Evolutionary conservation across 37 sponge, comb jelly and placozoan genomes (phyloP).

Genomic region (Diacarnus erythraeanus): DNA sequence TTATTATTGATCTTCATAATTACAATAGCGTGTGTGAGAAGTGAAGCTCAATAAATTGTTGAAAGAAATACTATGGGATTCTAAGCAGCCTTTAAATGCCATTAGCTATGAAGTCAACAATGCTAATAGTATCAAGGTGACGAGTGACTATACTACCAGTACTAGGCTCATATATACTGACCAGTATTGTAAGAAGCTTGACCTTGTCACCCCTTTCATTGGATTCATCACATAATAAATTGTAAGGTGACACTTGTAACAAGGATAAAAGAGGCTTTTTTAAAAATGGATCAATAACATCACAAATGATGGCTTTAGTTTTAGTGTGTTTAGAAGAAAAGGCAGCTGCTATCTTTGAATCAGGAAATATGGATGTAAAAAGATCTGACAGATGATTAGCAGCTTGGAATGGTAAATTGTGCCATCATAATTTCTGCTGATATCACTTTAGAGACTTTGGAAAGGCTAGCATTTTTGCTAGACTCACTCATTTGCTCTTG

Average conservation of each 20-base stretch:
- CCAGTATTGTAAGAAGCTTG: no score
- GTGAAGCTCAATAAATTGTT: no score
- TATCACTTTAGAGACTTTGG: background rate
- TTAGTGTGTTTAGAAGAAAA: background rate
- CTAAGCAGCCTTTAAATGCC: no score
- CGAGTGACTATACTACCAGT: no score
- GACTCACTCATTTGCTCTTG: no score
- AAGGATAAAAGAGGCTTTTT: background rate
- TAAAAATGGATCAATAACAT: background rate
- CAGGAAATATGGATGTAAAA: background rate
- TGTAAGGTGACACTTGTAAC: background rate
- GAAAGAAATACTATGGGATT: no score
- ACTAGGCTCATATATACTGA: no score
- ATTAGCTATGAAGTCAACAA: no score
- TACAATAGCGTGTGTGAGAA: background rate
- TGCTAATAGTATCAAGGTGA: no score
- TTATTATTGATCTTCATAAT: slow-evolving; percentile 14
- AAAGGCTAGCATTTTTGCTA: no score
- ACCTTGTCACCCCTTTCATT: background rate
- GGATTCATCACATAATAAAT: background rate
- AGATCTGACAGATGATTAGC: background rate
- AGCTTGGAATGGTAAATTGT: background rate
- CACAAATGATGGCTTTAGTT: background rate
- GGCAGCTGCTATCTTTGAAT: background rate
- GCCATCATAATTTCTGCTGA: background rate